Percentiles rank a stretch among this genome's conserved stretches.
phyloP scores from a whole-genome alignment of 2,797 vertebrate species.

The Adrianichthys oophorus region DNA sequence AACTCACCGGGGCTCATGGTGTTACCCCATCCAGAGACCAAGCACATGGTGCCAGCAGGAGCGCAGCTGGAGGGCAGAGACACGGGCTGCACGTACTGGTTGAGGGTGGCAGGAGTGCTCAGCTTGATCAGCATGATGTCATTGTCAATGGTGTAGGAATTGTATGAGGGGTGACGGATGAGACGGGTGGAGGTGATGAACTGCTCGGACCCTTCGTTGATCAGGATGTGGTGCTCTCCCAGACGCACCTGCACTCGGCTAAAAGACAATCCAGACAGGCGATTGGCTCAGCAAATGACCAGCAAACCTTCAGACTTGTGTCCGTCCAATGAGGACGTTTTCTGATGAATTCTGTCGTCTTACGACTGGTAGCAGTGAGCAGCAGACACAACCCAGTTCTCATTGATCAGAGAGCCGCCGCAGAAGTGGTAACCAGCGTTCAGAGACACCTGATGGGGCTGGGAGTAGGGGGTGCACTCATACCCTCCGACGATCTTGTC shows the following conservation, averaged over 20 bases:
- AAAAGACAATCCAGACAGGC: neutral
- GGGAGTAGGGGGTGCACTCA: conserved; percentile 57
- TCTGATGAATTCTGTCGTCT: neutral
- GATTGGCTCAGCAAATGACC: neutral
- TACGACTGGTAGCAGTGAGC: conserved; percentile 20
- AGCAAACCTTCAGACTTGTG: neutral
- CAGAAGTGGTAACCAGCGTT: conserved; percentile 33
- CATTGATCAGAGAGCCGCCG: conserved; percentile 19
- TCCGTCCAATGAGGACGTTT: too few relatives aligned
- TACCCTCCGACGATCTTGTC: conserved; percentile 73
- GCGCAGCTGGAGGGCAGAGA: conserved; percentile 75
- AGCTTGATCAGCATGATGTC: conserved; percentile 89
- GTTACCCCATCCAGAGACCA: conserved; percentile 84
- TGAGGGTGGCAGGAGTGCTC: conserved; percentile 71
- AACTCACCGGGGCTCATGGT: conserved; percentile 75
- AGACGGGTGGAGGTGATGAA: conserved; percentile 52
- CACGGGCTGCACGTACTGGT: conserved; percentile 70
- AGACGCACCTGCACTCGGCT: conserved; percentile 15
- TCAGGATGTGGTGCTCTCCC: conserved; percentile 14
- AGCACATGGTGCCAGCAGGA: conserved; percentile 76
- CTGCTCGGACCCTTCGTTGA: conserved; percentile 8
- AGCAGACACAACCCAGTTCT: conserved; percentile 8
- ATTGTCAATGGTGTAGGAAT: conserved; percentile 67
- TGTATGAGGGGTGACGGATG: conserved; percentile 72
- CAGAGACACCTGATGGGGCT: conserved; percentile 66